A percentile compares a stretch with the other conserved stretches of the same genome.
Evolutionary conservation across 35 echinoderm and acorn worm genomes (phyloP).

Genomic region (Strongylocentrotus purpuratus): DNA sequence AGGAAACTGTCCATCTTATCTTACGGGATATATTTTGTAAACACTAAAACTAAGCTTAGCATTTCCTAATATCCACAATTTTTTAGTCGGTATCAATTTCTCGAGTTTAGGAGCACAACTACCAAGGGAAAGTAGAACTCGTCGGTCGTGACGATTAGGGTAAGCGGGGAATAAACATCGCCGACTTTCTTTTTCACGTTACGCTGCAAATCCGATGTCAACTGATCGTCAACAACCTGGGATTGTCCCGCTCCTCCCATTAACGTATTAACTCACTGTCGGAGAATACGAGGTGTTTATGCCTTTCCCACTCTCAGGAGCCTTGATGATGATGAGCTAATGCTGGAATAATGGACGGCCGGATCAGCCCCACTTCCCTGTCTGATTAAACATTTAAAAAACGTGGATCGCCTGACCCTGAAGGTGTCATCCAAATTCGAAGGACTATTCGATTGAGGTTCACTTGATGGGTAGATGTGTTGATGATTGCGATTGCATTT

Average conservation of each 20-base stretch:
- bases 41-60: background rate
- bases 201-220: background rate
- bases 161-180: background rate
- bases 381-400: background rate
- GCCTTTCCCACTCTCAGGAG: background rate
- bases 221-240: background rate
- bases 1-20: background rate
- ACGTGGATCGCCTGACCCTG: background rate
- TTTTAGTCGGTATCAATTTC: background rate
- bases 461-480: background rate
- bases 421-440: background rate
- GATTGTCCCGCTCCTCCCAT: background rate
- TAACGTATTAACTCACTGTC: background rate
- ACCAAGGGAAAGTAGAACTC: background rate
- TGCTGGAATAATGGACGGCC: background rate
- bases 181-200: background rate
- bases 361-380: background rate
- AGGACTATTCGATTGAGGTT: background rate
- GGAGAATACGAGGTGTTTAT: background rate
- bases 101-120: background rate
- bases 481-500: background rate
- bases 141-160: background rate
- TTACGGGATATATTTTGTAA: background rate
- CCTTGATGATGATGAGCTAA: constrained; percentile 9
- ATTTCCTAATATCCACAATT: background rate